Evolutionary conservation across 2,113 vertebrate species (phyloP).

Genomic region (Limanda limanda): DNA sequence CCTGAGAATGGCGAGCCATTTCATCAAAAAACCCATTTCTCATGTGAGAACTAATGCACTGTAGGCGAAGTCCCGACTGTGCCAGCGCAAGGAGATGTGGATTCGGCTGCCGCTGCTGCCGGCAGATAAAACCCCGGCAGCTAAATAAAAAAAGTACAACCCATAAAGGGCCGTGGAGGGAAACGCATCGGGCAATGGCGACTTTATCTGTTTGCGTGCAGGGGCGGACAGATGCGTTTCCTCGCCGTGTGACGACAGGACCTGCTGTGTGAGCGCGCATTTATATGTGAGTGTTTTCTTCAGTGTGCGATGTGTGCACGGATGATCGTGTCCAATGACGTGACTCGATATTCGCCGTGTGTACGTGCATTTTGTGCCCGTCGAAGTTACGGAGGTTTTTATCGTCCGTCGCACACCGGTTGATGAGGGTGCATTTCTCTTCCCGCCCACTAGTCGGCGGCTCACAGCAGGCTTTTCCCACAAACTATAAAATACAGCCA

Average conservation of each 20-base stretch:
- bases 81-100: slow-evolving; percentile 56
- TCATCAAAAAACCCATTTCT: slow-evolving; percentile 74
- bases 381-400: background rate
- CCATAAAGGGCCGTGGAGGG: slow-evolving; percentile 54
- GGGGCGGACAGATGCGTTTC: slow-evolving; percentile 62
- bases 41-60: slow-evolving; percentile 69
- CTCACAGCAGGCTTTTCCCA: slow-evolving; percentile 38
- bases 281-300: slow-evolving; percentile 51
- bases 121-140: slow-evolving; percentile 68
- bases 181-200: slow-evolving; percentile 56
- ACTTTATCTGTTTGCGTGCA: slow-evolving; percentile 65
- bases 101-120: slow-evolving; percentile 66
- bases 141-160: slow-evolving; percentile 62
- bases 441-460: slow-evolving; percentile 57
- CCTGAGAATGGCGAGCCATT: slow-evolving; percentile 60
- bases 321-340: slow-evolving; percentile 17
- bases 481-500: slow-evolving; percentile 40
- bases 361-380: slow-evolving; percentile 33
- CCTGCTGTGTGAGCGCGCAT: slow-evolving; percentile 60
- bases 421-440: slow-evolving; percentile 37
- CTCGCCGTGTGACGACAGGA: slow-evolving; percentile 52
- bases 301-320: slow-evolving; percentile 12
- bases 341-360: slow-evolving; percentile 24
- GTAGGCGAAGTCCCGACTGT: slow-evolving; percentile 58
- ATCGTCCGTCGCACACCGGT: background rate